phyloP scores from a whole-genome alignment of 2,113 vertebrate genomes.

The Addax nasomaculatus region DNA sequence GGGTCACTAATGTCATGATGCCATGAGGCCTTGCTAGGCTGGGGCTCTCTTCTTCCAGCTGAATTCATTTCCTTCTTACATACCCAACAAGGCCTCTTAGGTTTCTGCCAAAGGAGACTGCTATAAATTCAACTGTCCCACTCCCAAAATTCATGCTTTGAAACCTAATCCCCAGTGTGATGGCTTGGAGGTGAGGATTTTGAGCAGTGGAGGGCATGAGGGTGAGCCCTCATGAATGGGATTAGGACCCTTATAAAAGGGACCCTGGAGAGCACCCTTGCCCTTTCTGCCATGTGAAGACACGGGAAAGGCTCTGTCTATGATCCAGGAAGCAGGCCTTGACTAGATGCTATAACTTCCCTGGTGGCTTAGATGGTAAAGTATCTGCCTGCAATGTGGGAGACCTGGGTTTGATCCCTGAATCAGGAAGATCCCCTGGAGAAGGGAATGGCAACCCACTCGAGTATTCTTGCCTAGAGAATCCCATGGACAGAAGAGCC shows the following conservation, averaged over 20 bases:
- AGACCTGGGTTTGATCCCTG: neutral
- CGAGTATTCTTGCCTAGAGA: neutral
- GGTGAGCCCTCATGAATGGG: neutral
- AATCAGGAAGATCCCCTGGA: neutral
- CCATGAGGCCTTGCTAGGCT: neutral
- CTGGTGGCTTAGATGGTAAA: neutral
- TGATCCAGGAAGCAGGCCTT: neutral
- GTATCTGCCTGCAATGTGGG: neutral
- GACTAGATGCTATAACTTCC: neutral
- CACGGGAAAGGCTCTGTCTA: neutral
- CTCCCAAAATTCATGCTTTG: neutral
- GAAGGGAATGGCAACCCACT: neutral
- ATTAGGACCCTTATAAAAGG: neutral
- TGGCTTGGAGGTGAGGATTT: neutral
- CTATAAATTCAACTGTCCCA: neutral
- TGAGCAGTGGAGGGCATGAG: neutral
- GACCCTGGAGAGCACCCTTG: neutral
- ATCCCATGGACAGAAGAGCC: neutral
- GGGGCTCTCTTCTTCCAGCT: neutral
- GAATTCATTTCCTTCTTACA: neutral
- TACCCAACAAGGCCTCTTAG: neutral
- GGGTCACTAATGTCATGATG: accelerated
- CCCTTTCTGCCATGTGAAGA: neutral
- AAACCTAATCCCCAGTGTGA: neutral
- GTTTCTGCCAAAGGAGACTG: neutral